Evolutionary conservation across 2,113 vertebrate genomes (phyloP).

Genomic region (Bothrops jararaca): DNA sequence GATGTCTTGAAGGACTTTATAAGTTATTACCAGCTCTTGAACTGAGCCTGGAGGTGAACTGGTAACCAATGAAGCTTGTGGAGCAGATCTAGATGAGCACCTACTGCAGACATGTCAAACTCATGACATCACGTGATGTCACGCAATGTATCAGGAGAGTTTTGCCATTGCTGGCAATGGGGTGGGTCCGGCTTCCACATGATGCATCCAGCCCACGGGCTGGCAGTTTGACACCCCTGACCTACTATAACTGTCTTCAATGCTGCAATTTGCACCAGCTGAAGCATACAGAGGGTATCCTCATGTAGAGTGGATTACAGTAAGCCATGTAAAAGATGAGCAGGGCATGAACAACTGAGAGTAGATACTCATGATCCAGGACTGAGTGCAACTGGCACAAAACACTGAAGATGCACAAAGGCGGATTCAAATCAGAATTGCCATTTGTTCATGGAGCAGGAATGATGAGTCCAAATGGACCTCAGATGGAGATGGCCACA

Average conservation of each 20-base stretch:
- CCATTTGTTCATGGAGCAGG: background rate
- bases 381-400: background rate
- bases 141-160: no score
- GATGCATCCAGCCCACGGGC: no score
- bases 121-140: no score
- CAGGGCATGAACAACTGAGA: background rate
- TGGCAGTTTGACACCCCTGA: no score
- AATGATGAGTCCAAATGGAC: background rate
- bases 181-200: no score
- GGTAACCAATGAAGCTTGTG: background rate
- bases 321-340: background rate
- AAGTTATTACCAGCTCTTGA: background rate
- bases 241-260: background rate
- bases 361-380: background rate
- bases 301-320: background rate
- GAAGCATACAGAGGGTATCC: background rate
- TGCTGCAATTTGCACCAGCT: background rate
- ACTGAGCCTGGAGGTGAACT: background rate
- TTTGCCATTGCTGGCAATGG: no score
- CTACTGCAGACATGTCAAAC: background rate
- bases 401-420: background rate
- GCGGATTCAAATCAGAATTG: background rate
- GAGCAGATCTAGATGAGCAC: background rate
- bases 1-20: background rate
- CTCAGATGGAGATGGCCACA: background rate